Conservation (phyloP, 1,140 invertebrate genomes). For the Cydia strobilella region DNA sequence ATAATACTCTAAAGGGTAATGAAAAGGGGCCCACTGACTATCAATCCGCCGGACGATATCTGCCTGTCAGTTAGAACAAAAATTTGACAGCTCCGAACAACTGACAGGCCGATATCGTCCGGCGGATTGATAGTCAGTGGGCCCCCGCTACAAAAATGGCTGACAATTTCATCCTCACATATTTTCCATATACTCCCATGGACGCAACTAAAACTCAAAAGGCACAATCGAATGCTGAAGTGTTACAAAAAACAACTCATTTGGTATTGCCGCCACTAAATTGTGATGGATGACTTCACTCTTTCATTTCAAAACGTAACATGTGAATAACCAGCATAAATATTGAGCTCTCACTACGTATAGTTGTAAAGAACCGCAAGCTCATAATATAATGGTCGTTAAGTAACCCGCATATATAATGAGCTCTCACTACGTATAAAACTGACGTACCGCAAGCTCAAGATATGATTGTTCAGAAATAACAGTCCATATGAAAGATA, state of each 20-base stretch:
- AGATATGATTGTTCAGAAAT: not conserved
- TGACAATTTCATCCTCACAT: too few relatives aligned
- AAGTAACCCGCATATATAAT: too few relatives aligned
- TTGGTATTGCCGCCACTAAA: constrained; percentile 8
- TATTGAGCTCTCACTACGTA: not conserved
- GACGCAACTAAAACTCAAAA: not conserved
- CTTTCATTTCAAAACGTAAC: not conserved
- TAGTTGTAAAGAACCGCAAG: too few relatives aligned
- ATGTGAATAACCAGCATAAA: not conserved
- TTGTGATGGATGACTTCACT: not conserved
- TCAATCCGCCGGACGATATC: too few relatives aligned
- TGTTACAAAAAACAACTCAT: constrained; percentile 18
- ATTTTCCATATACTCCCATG: not conserved
- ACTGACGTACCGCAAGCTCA: not conserved
- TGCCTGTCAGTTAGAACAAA: too few relatives aligned
- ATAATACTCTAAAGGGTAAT: too few relatives aligned
- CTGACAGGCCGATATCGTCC: too few relatives aligned
- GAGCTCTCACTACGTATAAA: too few relatives aligned
- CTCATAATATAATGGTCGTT: not conserved
- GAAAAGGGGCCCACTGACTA: too few relatives aligned
- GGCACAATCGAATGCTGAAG: constrained; percentile 8
- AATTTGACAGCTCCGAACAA: too few relatives aligned
- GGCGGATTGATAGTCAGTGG: too few relatives aligned
- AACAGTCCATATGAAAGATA: not conserved
- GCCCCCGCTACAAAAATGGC: too few relatives aligned